Percentiles rank a stretch among this genome's conserved stretches.
These are phyloP conservation scores for Falcaria lacertinaria DNA, from an alignment of 2,888 invertebrate species.

Conservation along the genomic window DNA sequence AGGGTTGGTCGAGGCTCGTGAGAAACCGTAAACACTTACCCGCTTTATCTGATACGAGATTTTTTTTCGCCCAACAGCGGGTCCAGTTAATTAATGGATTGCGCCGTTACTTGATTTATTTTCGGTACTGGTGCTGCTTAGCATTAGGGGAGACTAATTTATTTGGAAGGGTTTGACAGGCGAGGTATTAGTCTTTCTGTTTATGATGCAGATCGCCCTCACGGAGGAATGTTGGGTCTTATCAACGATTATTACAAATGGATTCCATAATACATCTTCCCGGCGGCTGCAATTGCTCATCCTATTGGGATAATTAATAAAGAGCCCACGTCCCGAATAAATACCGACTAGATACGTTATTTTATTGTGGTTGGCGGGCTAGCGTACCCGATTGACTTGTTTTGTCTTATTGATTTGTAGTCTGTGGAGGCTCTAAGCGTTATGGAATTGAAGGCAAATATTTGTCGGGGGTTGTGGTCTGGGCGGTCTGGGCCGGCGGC, in stretches of 20 bases:
- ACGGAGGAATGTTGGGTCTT: constrained; percentile 42
- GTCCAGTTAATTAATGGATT: constrained; percentile 78
- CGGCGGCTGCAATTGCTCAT: constrained; percentile 22
- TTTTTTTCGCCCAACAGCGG: constrained; percentile 72
- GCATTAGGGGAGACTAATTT: constrained; percentile 65
- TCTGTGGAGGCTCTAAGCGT: constrained; percentile 60
- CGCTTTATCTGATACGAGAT: constrained; percentile 73
- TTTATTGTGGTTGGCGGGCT: constrained; percentile 18
- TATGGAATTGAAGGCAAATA: constrained; percentile 75
- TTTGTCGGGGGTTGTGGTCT: constrained; percentile 63
- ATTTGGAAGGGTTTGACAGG: constrained; percentile 69
- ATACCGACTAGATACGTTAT: constrained; percentile 14
- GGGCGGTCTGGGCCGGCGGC: constrained; percentile 57
- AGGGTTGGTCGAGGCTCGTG: constrained; percentile 75
- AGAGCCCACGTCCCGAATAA: constrained; percentile 5
- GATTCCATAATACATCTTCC: constrained; percentile 26
- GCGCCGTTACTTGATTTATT: constrained; percentile 74
- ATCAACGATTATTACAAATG: constrained; percentile 41
- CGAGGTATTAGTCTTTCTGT: constrained; percentile 49
- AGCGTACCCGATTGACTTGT: constrained; percentile 43
- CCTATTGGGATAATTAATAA: constrained; percentile 15
- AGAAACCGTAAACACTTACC: constrained; percentile 79
- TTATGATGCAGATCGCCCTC: constrained; percentile 46
- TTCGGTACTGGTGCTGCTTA: constrained; percentile 57
- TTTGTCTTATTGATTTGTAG: constrained; percentile 55